Percentiles rank a stretch among this genome's conserved stretches.
Conservation (phyloP, 2,113 vertebrate species). For the Gobius niger region DNA sequence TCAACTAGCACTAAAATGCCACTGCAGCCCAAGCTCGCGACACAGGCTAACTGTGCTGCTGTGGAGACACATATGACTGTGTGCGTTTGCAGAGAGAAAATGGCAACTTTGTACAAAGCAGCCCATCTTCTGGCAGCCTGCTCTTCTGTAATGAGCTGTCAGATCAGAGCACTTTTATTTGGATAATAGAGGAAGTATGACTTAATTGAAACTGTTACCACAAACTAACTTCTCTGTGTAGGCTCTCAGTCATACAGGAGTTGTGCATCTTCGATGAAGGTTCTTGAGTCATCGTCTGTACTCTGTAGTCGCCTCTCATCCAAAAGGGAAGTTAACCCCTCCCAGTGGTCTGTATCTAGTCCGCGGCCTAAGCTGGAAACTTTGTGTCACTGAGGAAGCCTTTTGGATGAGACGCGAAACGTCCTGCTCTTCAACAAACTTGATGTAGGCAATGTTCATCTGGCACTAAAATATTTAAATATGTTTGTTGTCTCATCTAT, state of each 20-base stretch:
- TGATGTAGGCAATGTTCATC: slow-evolving; percentile 30
- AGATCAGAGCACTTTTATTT: slow-evolving; percentile 7
- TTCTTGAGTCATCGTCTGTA: too few species aligned
- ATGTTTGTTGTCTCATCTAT: slow-evolving; percentile 22
- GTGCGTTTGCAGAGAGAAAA: slow-evolving; percentile 47
- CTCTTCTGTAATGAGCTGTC: slow-evolving; percentile 19
- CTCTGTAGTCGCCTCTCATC: too few species aligned
- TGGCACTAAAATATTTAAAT: slow-evolving; percentile 11
- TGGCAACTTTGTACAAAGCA: slow-evolving; percentile 47
- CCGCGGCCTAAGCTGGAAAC: too few species aligned
- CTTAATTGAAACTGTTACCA: background rate
- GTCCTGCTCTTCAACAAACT: slow-evolving; percentile 14
- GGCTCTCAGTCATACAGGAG: too few species aligned
- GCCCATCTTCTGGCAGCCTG: slow-evolving; percentile 12
- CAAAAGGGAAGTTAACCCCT: too few species aligned
- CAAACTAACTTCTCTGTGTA: too few species aligned
- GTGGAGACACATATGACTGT: slow-evolving; percentile 25
- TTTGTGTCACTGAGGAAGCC: too few species aligned
- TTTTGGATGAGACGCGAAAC: too few species aligned
- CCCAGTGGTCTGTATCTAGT: too few species aligned
- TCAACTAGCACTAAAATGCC: slow-evolving; percentile 51
- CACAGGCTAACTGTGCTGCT: slow-evolving; percentile 32
- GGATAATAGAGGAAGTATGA: slow-evolving; percentile 1
- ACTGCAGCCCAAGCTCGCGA: slow-evolving; percentile 38
- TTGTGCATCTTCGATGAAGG: too few species aligned